phyloP scores from a whole-genome alignment of 2,888 invertebrate genomes.

The Folsomia manolachei region DNA sequence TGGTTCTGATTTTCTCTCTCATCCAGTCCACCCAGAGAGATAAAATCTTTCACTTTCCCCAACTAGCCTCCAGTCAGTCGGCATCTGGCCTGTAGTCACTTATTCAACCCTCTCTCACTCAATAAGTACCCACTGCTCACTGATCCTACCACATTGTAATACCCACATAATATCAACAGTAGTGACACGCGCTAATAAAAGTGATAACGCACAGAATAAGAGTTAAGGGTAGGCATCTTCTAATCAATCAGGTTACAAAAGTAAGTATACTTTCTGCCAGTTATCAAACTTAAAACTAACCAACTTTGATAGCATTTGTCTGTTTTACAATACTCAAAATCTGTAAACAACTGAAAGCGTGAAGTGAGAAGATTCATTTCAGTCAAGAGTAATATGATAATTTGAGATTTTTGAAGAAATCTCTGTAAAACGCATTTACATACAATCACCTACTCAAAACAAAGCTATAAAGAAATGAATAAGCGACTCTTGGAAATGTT shows the following conservation, averaged over 20 bases:
- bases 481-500: conserved; percentile 66
- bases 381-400: too few species aligned
- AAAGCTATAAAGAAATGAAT: conserved; percentile 26
- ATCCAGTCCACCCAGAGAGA: background rate
- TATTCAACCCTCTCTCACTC: background rate
- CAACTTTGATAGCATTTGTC: too few species aligned
- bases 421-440: background rate
- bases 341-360: too few species aligned
- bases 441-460: background rate
- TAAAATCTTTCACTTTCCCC: conserved; percentile 10
- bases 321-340: too few species aligned
- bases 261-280: too few species aligned
- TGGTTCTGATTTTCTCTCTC: conserved; percentile 5
- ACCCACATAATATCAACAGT: too few species aligned
- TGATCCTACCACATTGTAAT: too few species aligned
- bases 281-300: too few species aligned
- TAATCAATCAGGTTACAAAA: too few species aligned
- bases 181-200: background rate
- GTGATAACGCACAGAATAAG: background rate
- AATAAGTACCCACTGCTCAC: background rate
- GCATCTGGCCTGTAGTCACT: background rate
- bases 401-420: background rate
- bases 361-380: too few species aligned
- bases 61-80: background rate
- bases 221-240: too few species aligned